A percentile compares a stretch with the other conserved stretches of the same genome.
These are phyloP conservation scores for Himalopsyche anomala DNA, from an alignment of 2,888 invertebrate genomes.

Conservation along the genomic window DNA sequence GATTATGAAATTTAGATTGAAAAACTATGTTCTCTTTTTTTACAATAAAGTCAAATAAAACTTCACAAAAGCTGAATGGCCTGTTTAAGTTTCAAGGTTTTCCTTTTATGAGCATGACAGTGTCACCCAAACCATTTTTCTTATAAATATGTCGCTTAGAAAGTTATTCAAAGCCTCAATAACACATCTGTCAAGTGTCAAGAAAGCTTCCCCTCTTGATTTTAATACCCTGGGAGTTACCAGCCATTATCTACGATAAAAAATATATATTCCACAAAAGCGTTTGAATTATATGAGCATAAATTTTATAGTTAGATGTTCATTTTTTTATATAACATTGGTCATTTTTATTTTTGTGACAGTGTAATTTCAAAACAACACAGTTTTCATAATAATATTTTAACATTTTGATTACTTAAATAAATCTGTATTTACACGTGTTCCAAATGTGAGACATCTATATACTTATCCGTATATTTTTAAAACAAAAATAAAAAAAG, in stretches of 20 bases:
- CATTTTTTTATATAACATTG: not conserved
- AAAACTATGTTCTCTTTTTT: not conserved
- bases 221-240: conserved; percentile 12
- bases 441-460: no score
- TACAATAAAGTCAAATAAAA: conserved; percentile 20
- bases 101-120: conserved; percentile 12
- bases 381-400: no score
- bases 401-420: no score
- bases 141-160: conserved; percentile 61
- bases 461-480: no score
- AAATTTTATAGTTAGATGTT: not conserved
- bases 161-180: conserved; percentile 63
- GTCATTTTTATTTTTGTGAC: not conserved
- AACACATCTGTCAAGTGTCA: conserved; percentile 64
- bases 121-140: conserved; percentile 57
- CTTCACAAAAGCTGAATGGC: conserved; percentile 10
- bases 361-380: no score
- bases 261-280: not conserved
- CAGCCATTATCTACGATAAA: not conserved
- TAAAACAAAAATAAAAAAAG: no score
- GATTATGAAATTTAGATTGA: not conserved
- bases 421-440: no score
- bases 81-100: conserved; percentile 19
- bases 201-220: conserved; percentile 46
- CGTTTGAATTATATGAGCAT: not conserved